phyloP scores from a whole-genome alignment of 1,140 invertebrate genomes.

The Diploscapter pachys region DNA sequence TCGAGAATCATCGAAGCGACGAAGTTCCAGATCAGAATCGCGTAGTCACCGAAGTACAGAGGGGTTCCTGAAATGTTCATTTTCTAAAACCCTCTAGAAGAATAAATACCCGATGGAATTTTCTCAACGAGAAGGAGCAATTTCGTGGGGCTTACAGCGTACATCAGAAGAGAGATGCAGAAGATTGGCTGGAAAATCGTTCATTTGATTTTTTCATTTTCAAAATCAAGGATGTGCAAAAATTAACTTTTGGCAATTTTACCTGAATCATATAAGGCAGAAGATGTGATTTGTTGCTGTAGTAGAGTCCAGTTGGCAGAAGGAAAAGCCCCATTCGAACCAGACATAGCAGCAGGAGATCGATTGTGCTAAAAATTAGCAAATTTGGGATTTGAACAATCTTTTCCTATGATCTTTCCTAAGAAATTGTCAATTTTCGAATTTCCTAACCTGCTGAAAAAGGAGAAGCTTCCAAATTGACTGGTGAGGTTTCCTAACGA shows the following conservation, averaged over 20 bases:
- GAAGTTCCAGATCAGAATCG: conserved; percentile 55
- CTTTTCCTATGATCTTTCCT: neutral
- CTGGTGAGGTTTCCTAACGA: conserved; percentile 17
- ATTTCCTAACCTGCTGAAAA: conserved; percentile 21
- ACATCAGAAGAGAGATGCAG: conserved; percentile 37
- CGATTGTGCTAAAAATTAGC: conserved; percentile 29
- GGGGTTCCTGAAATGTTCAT: neutral
- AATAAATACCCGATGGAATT: conserved; percentile 29
- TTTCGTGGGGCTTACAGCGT: conserved; percentile 56
- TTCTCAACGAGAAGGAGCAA: conserved; percentile 55
- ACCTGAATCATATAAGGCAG: conserved; percentile 20
- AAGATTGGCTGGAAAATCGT: conserved; percentile 35
- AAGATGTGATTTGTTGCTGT: conserved; percentile 14
- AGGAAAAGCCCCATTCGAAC: conserved; percentile 30
- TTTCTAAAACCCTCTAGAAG: neutral
- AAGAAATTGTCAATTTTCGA: neutral
- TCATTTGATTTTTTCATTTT: neutral
- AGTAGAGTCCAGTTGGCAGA: conserved; percentile 13
- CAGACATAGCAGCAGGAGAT: conserved; percentile 28
- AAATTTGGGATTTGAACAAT: neutral
- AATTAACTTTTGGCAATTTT: neutral
- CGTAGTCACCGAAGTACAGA: conserved; percentile 49
- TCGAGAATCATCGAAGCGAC: conserved; percentile 52
- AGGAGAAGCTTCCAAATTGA: conserved; percentile 22
- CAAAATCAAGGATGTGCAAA: neutral